Evolutionary conservation across 2,113 vertebrate species (phyloP).

Genomic region (Lophura nycthemera): DNA sequence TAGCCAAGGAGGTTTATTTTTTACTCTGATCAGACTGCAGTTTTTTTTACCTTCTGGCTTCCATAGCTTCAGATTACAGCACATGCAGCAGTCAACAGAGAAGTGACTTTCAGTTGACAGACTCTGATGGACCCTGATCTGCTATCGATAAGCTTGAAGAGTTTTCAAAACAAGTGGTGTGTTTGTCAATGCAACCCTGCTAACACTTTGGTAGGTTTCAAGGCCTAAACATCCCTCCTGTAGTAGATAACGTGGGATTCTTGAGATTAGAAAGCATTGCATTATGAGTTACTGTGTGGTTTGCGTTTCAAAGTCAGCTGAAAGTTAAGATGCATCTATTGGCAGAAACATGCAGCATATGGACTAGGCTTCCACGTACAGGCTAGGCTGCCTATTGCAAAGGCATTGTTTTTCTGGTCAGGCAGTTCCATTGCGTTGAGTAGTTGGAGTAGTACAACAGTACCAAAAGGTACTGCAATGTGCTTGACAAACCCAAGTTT

Average conservation of each 20-base stretch:
- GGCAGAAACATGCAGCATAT: background rate
- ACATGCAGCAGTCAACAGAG: background rate
- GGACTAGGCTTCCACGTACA: background rate
- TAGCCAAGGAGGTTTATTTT: background rate
- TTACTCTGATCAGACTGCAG: background rate
- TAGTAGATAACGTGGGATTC: background rate
- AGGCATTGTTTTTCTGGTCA: background rate
- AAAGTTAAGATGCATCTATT: background rate
- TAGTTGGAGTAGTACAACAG: background rate
- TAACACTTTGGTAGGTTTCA: slow-evolving; percentile 18
- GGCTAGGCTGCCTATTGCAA: background rate
- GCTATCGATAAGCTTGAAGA: background rate
- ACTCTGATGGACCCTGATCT: background rate
- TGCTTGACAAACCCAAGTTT: background rate
- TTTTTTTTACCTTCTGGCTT: slow-evolving; percentile 1
- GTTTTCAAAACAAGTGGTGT: slow-evolving; percentile 32
- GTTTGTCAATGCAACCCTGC: slow-evolving; percentile 14
- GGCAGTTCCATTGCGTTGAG: fast-evolving
- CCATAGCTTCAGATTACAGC: background rate
- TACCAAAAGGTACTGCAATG: background rate
- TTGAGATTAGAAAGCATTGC: slow-evolving; percentile 5
- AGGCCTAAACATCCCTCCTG: background rate
- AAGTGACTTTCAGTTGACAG: slow-evolving; percentile 20
- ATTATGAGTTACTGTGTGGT: background rate
- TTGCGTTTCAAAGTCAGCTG: slow-evolving; percentile 15